Evolutionary conservation across 2,113 vertebrate species (phyloP).

Genomic region (Corythaixoides concolor): DNA sequence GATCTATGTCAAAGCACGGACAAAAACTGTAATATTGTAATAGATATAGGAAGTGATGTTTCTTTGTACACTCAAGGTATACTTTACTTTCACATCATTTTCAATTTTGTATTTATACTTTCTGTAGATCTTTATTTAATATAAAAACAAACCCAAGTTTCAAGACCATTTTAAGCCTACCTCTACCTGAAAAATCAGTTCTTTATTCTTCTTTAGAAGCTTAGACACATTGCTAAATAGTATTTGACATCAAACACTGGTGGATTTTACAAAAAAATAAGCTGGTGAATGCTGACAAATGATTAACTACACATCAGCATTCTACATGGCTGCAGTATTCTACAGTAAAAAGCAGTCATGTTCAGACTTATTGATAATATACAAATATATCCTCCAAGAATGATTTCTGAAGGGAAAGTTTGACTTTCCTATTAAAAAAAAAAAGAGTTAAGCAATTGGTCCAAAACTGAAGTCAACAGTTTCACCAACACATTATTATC

Average conservation of each 20-base stretch:
- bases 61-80: neutral
- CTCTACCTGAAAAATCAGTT: neutral
- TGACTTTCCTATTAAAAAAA: neutral
- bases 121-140: neutral
- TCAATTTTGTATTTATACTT: neutral
- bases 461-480: neutral
- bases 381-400: neutral
- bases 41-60: neutral
- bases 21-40: neutral
- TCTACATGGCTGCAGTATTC: neutral
- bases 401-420: neutral
- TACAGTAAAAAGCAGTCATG: neutral
- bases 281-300: neutral
- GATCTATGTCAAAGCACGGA: neutral
- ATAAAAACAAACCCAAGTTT: neutral
- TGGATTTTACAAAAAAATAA: neutral
- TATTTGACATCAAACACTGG: neutral
- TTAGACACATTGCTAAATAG: neutral
- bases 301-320: neutral
- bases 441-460: neutral
- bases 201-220: neutral
- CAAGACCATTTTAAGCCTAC: neutral
- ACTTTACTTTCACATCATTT: neutral
- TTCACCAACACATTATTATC: neutral
- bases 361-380: neutral